Percentiles rank a stretch among this genome's conserved stretches.
These are phyloP conservation scores for Ardeotis arabs DNA, from an alignment of 2,113 vertebrate species.

Conservation along the genomic window DNA sequence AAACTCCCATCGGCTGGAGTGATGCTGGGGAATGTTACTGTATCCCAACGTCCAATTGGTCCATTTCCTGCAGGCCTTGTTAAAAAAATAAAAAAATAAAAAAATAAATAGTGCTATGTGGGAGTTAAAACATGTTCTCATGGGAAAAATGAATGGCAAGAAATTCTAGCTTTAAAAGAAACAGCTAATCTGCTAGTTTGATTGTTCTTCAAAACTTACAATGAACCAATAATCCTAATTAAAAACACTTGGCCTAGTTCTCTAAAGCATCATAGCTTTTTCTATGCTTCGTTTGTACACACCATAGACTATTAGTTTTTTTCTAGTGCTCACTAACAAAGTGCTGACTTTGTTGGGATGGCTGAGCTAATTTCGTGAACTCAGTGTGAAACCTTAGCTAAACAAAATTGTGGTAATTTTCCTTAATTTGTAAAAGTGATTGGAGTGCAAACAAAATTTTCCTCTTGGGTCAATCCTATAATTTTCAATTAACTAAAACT, in stretches of 20 bases:
- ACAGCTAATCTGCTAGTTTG: constrained; percentile 85
- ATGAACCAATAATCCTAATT: constrained; percentile 87
- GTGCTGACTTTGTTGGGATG: constrained; percentile 84
- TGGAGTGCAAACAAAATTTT: constrained; percentile 89
- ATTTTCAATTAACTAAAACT: constrained; percentile 90
- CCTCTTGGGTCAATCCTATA: constrained; percentile 88
- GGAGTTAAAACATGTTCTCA: constrained; percentile 82
- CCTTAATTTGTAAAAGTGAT: constrained; percentile 89
- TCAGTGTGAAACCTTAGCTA: constrained; percentile 86
- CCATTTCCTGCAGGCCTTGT: constrained; percentile 80
- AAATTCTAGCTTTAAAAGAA: constrained; percentile 84
- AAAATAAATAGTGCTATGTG: constrained; percentile 70
- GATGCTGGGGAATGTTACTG: constrained; percentile 80
- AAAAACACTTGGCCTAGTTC: constrained; percentile 85
- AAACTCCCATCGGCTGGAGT: constrained; percentile 79
- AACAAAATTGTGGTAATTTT: constrained; percentile 87
- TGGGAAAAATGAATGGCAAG: constrained; percentile 86
- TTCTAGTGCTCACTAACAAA: constrained; percentile 81
- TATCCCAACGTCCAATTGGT: constrained; percentile 82
- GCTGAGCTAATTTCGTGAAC: constrained; percentile 85
- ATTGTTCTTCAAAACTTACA: constrained; percentile 86
- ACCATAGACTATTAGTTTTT: constrained; percentile 81
- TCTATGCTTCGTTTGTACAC: constrained; percentile 83
- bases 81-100: constrained; percentile 42
- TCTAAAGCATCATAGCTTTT: constrained; percentile 81